A percentile compares a stretch with the other conserved stretches of the same genome.
Conservation (phyloP, 2,113 vertebrate species). For the Cyanistes caeruleus region DNA sequence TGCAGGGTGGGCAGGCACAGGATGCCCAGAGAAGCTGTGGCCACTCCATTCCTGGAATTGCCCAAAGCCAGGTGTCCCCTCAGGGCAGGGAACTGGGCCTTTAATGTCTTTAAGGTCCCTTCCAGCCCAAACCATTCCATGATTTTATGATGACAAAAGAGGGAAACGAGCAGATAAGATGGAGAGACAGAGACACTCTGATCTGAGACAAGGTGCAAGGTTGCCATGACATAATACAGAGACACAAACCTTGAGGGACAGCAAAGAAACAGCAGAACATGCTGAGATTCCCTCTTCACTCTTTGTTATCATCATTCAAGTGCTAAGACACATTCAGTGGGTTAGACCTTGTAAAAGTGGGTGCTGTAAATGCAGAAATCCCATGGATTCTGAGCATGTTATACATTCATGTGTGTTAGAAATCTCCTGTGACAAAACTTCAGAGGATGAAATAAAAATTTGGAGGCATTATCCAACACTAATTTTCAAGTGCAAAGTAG, state of each 20-base stretch:
- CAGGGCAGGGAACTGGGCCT: background rate
- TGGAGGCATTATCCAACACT: background rate
- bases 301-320: background rate
- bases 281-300: background rate
- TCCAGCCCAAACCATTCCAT: background rate
- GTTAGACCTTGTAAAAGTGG: background rate
- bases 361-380: background rate
- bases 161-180: background rate
- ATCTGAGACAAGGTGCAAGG: background rate
- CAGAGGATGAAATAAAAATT: background rate
- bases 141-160: background rate
- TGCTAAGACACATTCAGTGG: background rate
- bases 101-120: background rate
- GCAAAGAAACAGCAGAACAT: background rate
- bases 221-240: accelerated
- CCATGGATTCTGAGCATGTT: background rate
- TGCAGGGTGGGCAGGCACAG: background rate
- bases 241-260: background rate
- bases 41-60: background rate
- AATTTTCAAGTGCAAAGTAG: background rate
- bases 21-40: background rate
- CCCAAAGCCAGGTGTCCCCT: background rate
- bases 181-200: background rate
- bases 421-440: background rate
- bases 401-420: background rate